Percentiles rank a stretch among this genome's conserved stretches.
These are phyloP conservation scores for Chionomys nivalis DNA, from an alignment of 2,113 vertebrate genomes.

Conservation along the genomic window DNA sequence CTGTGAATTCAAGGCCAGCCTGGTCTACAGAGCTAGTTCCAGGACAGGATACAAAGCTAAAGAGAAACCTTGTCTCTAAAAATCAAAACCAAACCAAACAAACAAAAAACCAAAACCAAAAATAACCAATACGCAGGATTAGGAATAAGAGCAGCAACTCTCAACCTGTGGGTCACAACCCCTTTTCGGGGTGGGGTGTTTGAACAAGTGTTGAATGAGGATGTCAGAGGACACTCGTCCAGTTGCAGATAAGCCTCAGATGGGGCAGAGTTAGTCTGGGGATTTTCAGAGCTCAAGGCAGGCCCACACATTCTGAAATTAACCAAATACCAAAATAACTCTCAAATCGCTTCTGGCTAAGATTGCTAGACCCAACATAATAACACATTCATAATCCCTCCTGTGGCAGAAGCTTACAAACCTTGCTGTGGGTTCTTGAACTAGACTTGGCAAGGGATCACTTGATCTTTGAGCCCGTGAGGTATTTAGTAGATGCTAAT, in stretches of 20 bases:
- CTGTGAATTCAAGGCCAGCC: too few relatives aligned
- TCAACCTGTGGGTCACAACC: background rate
- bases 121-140: background rate
- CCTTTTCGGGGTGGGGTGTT: background rate
- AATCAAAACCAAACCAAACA: too few relatives aligned
- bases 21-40: too few relatives aligned
- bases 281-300: conserved; percentile 44
- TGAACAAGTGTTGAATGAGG: background rate
- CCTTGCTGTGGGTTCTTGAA: background rate
- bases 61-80: too few relatives aligned
- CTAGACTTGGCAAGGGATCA: background rate
- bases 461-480: background rate
- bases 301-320: conserved; percentile 37
- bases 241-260: background rate
- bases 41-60: too few relatives aligned
- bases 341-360: conserved; percentile 33
- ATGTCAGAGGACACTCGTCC: background rate
- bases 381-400: background rate
- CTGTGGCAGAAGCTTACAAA: background rate
- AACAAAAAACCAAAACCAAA: background rate
- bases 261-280: background rate
- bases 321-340: conserved; percentile 41
- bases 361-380: conserved; percentile 27
- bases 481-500: conserved; percentile 20
- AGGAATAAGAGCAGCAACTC: background rate